Evolutionary conservation across 1,140 invertebrate genomes (phyloP).

Genomic region (Drosophila pachea): DNA sequence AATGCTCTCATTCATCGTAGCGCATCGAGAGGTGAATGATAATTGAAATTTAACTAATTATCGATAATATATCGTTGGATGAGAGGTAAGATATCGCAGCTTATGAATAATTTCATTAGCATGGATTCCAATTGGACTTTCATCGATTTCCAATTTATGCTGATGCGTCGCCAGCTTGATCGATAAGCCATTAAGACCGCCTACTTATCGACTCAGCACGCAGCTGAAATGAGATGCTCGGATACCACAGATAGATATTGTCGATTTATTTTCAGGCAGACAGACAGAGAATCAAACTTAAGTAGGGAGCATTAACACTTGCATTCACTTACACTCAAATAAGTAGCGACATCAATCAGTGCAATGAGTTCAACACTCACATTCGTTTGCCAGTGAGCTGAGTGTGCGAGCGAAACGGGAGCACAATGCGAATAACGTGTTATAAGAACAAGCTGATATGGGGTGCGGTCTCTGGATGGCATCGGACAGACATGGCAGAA

Average conservation of each 20-base stretch:
- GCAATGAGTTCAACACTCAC: conserved; percentile 50
- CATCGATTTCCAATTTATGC: too few species aligned
- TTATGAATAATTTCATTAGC: too few species aligned
- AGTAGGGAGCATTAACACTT: conserved; percentile 42
- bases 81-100: too few species aligned
- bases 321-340: conserved; percentile 41
- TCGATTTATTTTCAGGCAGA: conserved; percentile 19
- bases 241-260: neutral
- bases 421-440: conserved; percentile 49
- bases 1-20: too few species aligned
- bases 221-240: neutral
- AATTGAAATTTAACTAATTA: neutral
- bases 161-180: too few species aligned
- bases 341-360: conserved; percentile 56
- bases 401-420: conserved; percentile 25
- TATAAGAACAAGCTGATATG: conserved; percentile 31
- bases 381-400: conserved; percentile 20
- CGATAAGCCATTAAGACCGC: too few species aligned
- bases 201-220: too few species aligned
- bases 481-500: neutral
- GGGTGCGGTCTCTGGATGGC: conserved; percentile 1
- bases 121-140: too few species aligned
- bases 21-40: neutral
- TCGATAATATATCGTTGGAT: too few species aligned
- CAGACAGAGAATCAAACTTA: conserved; percentile 23